A percentile compares a stretch with the other conserved stretches of the same genome.
These are phyloP conservation scores for Perca fluviatilis DNA, from an alignment of 2,113 vertebrate species.

Conservation along the genomic window DNA sequence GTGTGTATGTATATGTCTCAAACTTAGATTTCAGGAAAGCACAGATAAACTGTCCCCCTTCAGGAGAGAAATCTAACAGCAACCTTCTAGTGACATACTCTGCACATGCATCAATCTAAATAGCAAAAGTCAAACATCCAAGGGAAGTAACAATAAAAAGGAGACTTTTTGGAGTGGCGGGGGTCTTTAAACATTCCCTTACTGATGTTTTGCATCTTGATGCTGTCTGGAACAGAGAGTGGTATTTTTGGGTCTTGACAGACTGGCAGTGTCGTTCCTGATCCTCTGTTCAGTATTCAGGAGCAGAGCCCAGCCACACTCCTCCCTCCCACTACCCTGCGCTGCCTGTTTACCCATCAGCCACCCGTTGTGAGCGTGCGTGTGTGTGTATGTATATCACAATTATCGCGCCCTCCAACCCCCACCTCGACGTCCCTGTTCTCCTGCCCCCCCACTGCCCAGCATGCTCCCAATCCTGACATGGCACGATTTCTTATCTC, in stretches of 20 bases:
- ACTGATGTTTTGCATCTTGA: slow-evolving; percentile 59
- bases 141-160: slow-evolving; percentile 11
- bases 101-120: slow-evolving; percentile 5
- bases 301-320: slow-evolving; percentile 60
- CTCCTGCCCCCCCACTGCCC: slow-evolving; percentile 59
- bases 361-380: slow-evolving; percentile 74
- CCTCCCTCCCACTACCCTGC: slow-evolving; percentile 64
- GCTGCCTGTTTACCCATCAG: slow-evolving; percentile 82
- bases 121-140: slow-evolving; percentile 13
- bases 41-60: not conserved
- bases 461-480: slow-evolving; percentile 80
- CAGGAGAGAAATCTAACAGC: not conserved
- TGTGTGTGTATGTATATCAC: slow-evolving; percentile 83
- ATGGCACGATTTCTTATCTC: slow-evolving; percentile 81
- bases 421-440: slow-evolving; percentile 54
- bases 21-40: slow-evolving; percentile 9
- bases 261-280: slow-evolving; percentile 64
- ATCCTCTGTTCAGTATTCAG: slow-evolving; percentile 84
- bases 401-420: slow-evolving; percentile 76
- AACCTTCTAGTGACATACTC: not conserved
- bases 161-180: slow-evolving; percentile 16
- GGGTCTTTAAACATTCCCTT: slow-evolving; percentile 44
- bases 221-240: slow-evolving; percentile 57
- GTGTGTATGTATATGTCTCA: slow-evolving; percentile 14
- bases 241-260: slow-evolving; percentile 68